Evolutionary conservation across 2,113 vertebrate species (phyloP).

Genomic region (Murina feae): DNA sequence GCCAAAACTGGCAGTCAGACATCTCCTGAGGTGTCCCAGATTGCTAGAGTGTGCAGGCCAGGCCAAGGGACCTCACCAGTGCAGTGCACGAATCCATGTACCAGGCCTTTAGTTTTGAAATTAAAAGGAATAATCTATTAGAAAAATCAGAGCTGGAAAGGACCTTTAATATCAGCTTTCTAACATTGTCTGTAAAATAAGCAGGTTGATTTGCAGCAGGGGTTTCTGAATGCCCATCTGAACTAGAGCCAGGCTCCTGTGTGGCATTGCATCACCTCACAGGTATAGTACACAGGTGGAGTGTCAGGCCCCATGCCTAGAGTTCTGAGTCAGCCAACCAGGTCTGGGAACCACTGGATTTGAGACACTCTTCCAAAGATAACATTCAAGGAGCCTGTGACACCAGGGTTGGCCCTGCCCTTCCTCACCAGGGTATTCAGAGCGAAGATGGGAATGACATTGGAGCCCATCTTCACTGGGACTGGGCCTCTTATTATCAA

Average conservation of each 20-base stretch:
- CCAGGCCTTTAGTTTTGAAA: neutral
- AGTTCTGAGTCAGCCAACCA: conserved; percentile 14
- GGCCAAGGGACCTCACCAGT: no score
- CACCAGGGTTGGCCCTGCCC: neutral
- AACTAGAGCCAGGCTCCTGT: neutral
- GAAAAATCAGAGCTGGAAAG: neutral
- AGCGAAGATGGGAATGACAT: neutral
- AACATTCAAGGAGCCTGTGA: neutral
- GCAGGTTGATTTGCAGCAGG: neutral
- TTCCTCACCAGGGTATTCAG: neutral
- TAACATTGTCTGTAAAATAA: neutral
- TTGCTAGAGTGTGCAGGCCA: no score
- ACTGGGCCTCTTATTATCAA: neutral
- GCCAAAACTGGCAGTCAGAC: no score
- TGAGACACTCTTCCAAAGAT: neutral
- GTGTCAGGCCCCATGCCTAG: neutral
- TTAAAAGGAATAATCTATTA: neutral
- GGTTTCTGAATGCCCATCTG: neutral
- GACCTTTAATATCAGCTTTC: neutral
- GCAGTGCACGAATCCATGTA: no score
- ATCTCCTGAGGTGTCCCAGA: no score
- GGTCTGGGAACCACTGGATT: neutral
- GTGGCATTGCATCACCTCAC: neutral
- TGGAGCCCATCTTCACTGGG: neutral
- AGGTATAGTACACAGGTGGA: neutral